Evolutionary conservation across 2,113 vertebrate species (phyloP).

Genomic region (Grus americana): DNA sequence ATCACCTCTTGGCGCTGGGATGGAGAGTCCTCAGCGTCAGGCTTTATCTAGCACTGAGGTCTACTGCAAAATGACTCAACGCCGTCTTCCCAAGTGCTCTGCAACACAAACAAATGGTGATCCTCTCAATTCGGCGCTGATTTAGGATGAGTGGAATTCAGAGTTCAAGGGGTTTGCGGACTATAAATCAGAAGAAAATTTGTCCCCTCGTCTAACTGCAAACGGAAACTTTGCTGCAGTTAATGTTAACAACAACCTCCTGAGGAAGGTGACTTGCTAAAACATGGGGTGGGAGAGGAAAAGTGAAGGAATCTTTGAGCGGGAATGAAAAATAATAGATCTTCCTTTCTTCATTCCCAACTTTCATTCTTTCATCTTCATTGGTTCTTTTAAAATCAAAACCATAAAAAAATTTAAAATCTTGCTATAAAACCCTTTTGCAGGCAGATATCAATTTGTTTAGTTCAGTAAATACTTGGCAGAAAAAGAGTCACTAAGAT

Average conservation of each 20-base stretch:
- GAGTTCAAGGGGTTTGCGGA: background rate
- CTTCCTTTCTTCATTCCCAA: background rate
- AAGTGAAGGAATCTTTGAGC: background rate
- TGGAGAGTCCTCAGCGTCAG: background rate
- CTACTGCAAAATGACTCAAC: background rate
- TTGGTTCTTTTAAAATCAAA: background rate
- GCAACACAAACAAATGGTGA: background rate
- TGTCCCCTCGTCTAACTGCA: background rate
- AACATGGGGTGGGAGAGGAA: accelerated
- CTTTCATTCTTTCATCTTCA: background rate
- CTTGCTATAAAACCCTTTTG: background rate
- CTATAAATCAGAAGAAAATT: background rate
- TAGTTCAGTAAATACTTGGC: background rate
- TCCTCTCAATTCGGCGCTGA: background rate
- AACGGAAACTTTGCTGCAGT: background rate
- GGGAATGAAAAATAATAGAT: background rate
- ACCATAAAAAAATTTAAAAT: background rate
- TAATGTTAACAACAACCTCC: background rate
- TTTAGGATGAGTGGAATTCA: background rate
- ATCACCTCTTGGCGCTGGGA: background rate
- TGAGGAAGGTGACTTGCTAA: background rate
- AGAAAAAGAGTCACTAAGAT: background rate
- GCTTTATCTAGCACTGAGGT: background rate
- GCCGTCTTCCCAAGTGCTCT: background rate
- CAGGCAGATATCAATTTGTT: background rate